Evolutionary conservation across 2,797 vertebrate genomes (phyloP).

Genomic region (Enteromius thamalakanensis): DNA sequence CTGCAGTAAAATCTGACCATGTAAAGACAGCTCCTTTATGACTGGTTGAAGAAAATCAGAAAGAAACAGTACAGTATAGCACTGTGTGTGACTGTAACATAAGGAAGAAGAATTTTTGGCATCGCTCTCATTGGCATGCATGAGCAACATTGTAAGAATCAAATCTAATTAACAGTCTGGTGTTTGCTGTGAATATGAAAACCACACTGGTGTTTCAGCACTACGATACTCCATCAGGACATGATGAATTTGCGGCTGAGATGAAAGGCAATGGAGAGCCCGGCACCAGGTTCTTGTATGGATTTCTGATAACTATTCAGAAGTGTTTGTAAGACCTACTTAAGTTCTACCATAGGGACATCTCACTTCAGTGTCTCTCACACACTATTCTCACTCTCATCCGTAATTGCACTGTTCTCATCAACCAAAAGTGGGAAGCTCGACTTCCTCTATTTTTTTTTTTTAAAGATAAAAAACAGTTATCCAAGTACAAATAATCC

Average conservation of each 20-base stretch:
- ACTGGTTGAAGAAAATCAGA: not conserved
- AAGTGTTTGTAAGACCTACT: conserved; percentile 15
- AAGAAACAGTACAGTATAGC: not conserved
- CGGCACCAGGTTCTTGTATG: not conserved
- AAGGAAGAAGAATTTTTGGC: not conserved
- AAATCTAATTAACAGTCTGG: conserved; percentile 39
- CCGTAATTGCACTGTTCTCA: not conserved
- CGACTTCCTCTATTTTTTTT: not conserved
- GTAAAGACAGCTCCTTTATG: not conserved
- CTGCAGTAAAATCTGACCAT: conserved; percentile 9
- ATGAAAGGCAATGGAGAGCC: conserved; percentile 17
- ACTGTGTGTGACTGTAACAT: not conserved
- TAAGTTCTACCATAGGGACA: conserved; percentile 7
- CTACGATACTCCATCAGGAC: conserved; percentile 18
- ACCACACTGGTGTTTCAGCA: not conserved
- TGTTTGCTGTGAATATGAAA: conserved; percentile 40
- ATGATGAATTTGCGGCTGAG: conserved; percentile 17
- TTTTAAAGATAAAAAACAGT: not conserved
- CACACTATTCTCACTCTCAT: not conserved
- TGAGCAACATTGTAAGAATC: conserved; percentile 36
- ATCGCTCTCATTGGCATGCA: conserved; percentile 27
- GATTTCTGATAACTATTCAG: conserved; percentile 30
- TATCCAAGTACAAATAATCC: not conserved
- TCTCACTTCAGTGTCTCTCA: conserved; percentile 9
- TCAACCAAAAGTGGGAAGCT: not conserved